A percentile compares a stretch with the other conserved stretches of the same genome.
phyloP scores from a whole-genome alignment of 2,113 vertebrate genomes.

The Trematomus loennbergii region DNA sequence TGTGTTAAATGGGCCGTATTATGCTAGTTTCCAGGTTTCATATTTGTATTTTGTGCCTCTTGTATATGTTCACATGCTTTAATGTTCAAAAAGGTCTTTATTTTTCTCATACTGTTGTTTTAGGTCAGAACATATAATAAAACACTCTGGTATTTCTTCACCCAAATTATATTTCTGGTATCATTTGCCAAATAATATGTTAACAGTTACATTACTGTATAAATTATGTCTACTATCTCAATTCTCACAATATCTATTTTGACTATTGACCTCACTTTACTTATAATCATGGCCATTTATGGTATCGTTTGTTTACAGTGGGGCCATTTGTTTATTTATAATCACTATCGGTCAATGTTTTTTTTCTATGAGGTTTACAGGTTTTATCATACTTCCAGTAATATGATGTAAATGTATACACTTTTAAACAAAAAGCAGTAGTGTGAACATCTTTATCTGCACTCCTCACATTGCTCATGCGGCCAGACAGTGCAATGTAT shows the following conservation, averaged over 20 bases:
- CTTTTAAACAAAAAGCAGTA: slow-evolving; percentile 1
- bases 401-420: too few relatives aligned
- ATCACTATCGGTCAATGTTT: slow-evolving; percentile 3
- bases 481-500: slow-evolving; percentile 10
- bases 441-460: slow-evolving; percentile 2
- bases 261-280: slow-evolving; percentile 2
- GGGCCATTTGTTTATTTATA: not conserved
- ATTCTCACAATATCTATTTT: not conserved
- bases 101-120: too few relatives aligned
- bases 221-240: not conserved
- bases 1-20: too few relatives aligned
- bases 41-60: too few relatives aligned
- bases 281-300: not conserved
- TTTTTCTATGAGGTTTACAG: not conserved
- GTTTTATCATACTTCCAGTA: not conserved
- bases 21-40: too few relatives aligned
- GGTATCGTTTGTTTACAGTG: not conserved
- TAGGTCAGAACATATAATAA: too few relatives aligned
- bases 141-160: not conserved
- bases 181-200: not conserved
- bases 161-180: not conserved
- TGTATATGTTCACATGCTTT: too few relatives aligned
- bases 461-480: slow-evolving; percentile 39
- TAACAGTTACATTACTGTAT: not conserved
- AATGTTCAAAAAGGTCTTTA: too few relatives aligned